Percentiles rank a stretch among this genome's conserved stretches.
Evolutionary conservation across 2,797 vertebrate genomes (phyloP).

Genomic region (Danio choprae): DNA sequence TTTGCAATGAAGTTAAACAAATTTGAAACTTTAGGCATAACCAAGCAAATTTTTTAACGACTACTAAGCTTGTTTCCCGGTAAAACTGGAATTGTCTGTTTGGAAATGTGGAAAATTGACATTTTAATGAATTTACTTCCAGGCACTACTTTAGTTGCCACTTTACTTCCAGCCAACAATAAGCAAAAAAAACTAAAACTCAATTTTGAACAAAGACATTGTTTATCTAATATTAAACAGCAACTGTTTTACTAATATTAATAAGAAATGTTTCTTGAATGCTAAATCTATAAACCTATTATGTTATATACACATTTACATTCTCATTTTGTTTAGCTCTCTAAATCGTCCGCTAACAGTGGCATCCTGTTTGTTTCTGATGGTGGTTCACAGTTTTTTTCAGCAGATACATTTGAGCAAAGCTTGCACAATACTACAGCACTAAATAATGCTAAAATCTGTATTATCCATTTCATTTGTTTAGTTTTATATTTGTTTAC

Average conservation of each 20-base stretch:
- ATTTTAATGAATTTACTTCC: not conserved
- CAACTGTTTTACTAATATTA: too few species aligned
- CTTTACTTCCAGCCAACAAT: not conserved
- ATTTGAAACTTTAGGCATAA: not conserved
- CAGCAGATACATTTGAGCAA: too few species aligned
- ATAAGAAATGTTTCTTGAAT: too few species aligned
- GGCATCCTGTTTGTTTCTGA: not conserved
- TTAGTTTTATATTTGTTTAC: not conserved
- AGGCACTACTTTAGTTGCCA: not conserved
- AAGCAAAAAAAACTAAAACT: not conserved
- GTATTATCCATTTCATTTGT: not conserved
- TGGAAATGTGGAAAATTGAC: not conserved
- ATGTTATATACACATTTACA: not conserved
- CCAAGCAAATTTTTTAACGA: not conserved
- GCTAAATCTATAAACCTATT: too few species aligned
- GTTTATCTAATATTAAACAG: too few species aligned
- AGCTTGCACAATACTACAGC: not conserved
- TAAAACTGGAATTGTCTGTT: not conserved
- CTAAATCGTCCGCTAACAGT: not conserved
- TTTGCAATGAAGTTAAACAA: slow-evolving; percentile 5
- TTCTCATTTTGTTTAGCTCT: not conserved
- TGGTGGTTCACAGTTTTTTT: not conserved
- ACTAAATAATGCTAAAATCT: not conserved
- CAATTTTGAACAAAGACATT: too few species aligned
- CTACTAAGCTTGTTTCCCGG: not conserved